Conservation (phyloP, 2,888 invertebrate genomes). For the Abrostola triplasia region DNA sequence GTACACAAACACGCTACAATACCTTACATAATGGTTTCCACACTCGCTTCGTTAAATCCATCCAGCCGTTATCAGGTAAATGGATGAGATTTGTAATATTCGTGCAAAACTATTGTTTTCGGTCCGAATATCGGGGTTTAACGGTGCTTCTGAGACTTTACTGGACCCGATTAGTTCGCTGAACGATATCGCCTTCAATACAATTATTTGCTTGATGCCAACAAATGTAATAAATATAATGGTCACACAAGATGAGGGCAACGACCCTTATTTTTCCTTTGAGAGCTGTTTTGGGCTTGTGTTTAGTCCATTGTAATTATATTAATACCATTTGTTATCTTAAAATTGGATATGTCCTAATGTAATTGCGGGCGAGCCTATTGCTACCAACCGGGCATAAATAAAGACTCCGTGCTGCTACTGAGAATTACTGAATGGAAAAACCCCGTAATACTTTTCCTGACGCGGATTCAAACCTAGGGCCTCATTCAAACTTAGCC, state of each 20-base stretch:
- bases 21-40: constrained; percentile 21
- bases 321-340: too few relatives aligned
- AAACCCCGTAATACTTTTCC: too few relatives aligned
- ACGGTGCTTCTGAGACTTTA: constrained; percentile 56
- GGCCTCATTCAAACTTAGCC: too few relatives aligned
- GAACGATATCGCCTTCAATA: constrained; percentile 41
- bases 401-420: too few relatives aligned
- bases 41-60: constrained; percentile 25
- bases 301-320: neutral
- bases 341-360: too few relatives aligned
- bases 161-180: constrained; percentile 33
- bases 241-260: constrained; percentile 1
- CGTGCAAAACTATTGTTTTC: constrained; percentile 53
- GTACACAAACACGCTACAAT: constrained; percentile 7
- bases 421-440: too few relatives aligned
- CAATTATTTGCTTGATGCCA: constrained; percentile 24
- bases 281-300: constrained; percentile 1
- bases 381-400: too few relatives aligned
- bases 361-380: too few relatives aligned
- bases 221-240: constrained; percentile 27
- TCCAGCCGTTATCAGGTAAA: constrained; percentile 43
- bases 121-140: constrained; percentile 41
- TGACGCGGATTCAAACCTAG: too few relatives aligned
- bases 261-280: constrained; percentile 19
- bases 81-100: constrained; percentile 46